These are phyloP conservation scores for Drosophila sordidapex DNA, from an alignment of 2,888 invertebrate species.

Conservation along the genomic window DNA sequence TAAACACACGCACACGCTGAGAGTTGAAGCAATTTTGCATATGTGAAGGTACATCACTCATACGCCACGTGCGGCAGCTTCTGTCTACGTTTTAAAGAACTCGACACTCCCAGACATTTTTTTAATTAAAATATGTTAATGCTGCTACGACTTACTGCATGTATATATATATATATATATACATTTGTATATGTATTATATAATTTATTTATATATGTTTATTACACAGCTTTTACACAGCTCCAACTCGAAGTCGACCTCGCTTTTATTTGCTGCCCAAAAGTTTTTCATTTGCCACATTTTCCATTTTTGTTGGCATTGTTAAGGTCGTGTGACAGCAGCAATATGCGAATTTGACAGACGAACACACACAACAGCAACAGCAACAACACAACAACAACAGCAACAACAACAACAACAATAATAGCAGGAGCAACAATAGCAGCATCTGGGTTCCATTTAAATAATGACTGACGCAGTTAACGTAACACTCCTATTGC, in stretches of 20 bases:
- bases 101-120: constrained; percentile 42
- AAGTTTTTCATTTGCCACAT: constrained; percentile 21
- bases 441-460: neutral
- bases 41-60: constrained; percentile 60
- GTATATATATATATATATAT: neutral
- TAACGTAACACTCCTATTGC: neutral
- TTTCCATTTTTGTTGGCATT: constrained; percentile 10
- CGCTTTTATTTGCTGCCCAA: constrained; percentile 4
- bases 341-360: constrained; percentile 33
- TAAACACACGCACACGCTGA: neutral
- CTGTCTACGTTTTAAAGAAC: constrained; percentile 17
- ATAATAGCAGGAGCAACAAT: neutral
- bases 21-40: constrained; percentile 3
- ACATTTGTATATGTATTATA: neutral
- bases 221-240: neutral
- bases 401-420: constrained; percentile 1
- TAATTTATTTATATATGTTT: neutral
- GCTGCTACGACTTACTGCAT: constrained; percentile 26
- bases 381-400: neutral
- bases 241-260: constrained; percentile 1
- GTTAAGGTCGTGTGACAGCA: constrained; percentile 17
- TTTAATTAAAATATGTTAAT: constrained; percentile 79
- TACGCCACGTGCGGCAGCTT: constrained; percentile 56
- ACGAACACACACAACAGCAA: constrained; percentile 1
- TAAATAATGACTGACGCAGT: neutral